Evolutionary conservation across 2,113 vertebrate species (phyloP), one percentile per base, ranked within the genome.

Genomic region (Dromaius novaehollandiae): DNA sequence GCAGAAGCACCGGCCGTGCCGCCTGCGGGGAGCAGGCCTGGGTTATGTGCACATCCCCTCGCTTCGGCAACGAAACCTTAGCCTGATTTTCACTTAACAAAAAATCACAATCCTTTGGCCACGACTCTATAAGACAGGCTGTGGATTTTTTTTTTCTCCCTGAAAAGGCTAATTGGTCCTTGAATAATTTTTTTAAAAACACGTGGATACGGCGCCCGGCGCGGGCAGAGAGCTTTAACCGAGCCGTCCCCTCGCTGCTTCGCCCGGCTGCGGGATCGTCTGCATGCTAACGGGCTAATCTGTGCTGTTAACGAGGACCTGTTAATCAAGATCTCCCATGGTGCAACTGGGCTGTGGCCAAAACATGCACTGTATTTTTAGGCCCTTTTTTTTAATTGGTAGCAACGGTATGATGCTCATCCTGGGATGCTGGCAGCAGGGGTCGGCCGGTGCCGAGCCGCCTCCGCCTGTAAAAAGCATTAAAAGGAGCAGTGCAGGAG

Each of bases 221-320:
- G 38, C 38, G 38, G 38, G 38, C 38, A 38, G 38, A 50, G 55
- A 92, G 66, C 34, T 80, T 82, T 81, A 91, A 93, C 64, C 53
- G 84, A 93, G 91, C 82, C 69, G 63, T 82, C 69, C 53, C 38
- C 89, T 82, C 5, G 8, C 79, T 2, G 22, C 58, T 94, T 76
- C 44, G 82, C 61, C 80, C 3, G 0, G n/a, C 82, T 82, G 78
- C 71, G 0, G 0, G 64, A 70, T 95, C 68, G 66, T 89, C 88
- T 88, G 50, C 91, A 79, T 93, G 89, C 70, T 93, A 92, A 95
- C 89, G 71, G 91, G 40, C 78, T 95, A 69, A 94, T 95, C 74
- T 93, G 61, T 95, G 78, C 88, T 83, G 92, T 95, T 95, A 95
- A 69, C 74, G 93, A 70, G 84, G 66, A 63, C n/a, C 87, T 82